Percentiles rank a stretch among this genome's conserved stretches.
These are phyloP conservation scores for Chironex yamaguchii DNA, from an alignment of 30 jellyfish, hydroid and myxozoan genomes.

Conservation along the genomic window DNA sequence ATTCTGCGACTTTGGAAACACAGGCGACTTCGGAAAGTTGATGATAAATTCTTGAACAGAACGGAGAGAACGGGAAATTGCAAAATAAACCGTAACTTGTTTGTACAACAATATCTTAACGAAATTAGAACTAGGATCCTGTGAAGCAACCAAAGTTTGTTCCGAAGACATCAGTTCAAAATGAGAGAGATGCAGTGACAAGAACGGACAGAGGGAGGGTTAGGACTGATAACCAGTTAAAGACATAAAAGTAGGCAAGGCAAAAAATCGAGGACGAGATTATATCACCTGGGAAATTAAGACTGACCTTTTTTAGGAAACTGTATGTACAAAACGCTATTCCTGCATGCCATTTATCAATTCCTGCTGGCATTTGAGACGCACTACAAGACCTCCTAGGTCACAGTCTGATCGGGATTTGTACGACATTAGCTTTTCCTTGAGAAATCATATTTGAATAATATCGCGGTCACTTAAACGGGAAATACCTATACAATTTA, in stretches of 20 bases:
- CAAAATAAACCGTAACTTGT: conserved; percentile 24
- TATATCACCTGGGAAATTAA: too few species aligned
- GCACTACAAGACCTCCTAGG: too few species aligned
- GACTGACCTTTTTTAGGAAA: too few species aligned
- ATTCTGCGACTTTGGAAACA: conserved; percentile 1
- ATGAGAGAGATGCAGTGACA: conserved; percentile 5
- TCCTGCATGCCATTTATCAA: too few species aligned
- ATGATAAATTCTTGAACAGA: neutral
- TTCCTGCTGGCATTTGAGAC: too few species aligned
- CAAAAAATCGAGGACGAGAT: too few species aligned
- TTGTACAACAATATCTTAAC: neutral
- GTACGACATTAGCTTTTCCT: neutral
- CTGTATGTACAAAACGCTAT: too few species aligned
- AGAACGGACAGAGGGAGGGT: conserved; percentile 15
- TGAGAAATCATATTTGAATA: neutral
- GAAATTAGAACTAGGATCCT: neutral
- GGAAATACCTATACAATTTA: conserved; percentile 5
- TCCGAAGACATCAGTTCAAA: conserved; percentile 11
- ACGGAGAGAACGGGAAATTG: conserved; percentile 8
- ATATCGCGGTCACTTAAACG: conserved; percentile 14
- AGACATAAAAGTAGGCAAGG: too few species aligned
- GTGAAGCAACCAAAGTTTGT: conserved; percentile 14
- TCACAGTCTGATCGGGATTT: too few species aligned
- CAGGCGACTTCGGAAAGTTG: neutral
- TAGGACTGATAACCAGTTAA: too few species aligned